Percentiles rank a stretch among this genome's conserved stretches.
phyloP scores from a whole-genome alignment of 2,113 vertebrate genomes.

The Pteruthius melanotis region DNA sequence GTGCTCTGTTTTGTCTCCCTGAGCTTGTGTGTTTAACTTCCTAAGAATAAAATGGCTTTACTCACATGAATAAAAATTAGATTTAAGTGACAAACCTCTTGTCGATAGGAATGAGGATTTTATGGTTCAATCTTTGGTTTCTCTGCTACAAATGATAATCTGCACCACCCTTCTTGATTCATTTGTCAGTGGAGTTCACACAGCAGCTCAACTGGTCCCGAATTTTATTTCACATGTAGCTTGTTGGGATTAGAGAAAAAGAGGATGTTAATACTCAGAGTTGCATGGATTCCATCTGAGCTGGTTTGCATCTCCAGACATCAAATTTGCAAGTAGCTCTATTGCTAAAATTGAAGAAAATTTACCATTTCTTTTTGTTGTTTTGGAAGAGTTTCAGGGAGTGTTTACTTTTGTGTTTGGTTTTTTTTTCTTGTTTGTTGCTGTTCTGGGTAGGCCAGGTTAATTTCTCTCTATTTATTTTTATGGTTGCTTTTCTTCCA shows the following conservation, averaged over 20 bases:
- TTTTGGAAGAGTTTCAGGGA: background rate
- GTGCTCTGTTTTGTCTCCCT: background rate
- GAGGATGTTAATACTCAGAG: fast-evolving
- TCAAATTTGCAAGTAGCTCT: background rate
- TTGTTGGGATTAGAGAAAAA: background rate
- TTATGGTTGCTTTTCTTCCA: background rate
- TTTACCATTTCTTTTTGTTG: background rate
- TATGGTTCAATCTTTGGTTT: background rate
- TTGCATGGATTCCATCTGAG: background rate
- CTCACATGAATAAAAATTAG: fast-evolving
- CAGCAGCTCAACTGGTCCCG: background rate
- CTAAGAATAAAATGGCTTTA: background rate
- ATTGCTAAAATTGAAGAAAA: background rate
- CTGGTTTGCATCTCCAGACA: background rate
- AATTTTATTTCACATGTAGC: fast-evolving
- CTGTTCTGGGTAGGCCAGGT: background rate
- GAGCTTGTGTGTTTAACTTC: background rate
- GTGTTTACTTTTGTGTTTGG: background rate
- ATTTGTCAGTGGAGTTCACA: fast-evolving
- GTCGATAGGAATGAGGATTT: background rate
- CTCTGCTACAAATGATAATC: fast-evolving
- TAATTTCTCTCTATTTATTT: background rate
- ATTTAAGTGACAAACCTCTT: background rate
- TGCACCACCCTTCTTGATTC: fast-evolving
- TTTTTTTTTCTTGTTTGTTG: fast-evolving